These are phyloP conservation scores for Lasioglossum vierecki DNA, from an alignment of 2,888 invertebrate genomes.

Conservation along the genomic window DNA sequence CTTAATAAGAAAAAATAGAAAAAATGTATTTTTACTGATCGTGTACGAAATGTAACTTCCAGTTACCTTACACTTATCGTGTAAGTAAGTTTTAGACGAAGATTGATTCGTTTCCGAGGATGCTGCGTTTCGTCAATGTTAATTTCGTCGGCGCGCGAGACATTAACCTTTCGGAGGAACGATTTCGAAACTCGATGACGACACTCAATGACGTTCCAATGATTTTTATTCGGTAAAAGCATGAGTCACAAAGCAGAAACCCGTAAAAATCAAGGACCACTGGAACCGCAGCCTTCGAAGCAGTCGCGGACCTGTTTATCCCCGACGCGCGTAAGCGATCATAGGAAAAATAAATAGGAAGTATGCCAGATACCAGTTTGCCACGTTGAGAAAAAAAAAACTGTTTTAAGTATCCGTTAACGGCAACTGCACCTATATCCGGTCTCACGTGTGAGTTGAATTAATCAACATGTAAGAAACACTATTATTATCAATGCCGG, in stretches of 20 bases:
- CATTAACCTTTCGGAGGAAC: conserved; percentile 10
- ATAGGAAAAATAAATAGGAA: neutral
- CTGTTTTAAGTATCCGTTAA: neutral
- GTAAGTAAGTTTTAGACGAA: neutral
- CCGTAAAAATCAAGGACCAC: neutral
- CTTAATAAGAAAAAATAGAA: no score
- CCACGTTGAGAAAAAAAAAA: neutral
- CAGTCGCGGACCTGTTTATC: neutral
- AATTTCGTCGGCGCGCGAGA: neutral
- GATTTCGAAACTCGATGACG: neutral
- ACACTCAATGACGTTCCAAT: neutral
- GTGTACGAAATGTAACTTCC: no score
- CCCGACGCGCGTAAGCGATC: neutral
- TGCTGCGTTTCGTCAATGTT: neutral
- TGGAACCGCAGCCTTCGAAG: neutral
- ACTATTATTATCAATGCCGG: neutral
- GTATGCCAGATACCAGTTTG: neutral
- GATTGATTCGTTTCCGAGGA: neutral
- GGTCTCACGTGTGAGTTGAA: neutral
- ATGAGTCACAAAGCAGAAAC: neutral
- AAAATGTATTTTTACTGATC: neutral
- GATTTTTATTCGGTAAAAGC: neutral
- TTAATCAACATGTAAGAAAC: neutral
- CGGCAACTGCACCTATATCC: neutral
- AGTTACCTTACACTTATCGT: no score